Percentiles rank a stretch among this genome's conserved stretches.
These are phyloP conservation scores for Pavo muticus DNA, from an alignment of 2,113 vertebrate genomes.

Conservation along the genomic window DNA sequence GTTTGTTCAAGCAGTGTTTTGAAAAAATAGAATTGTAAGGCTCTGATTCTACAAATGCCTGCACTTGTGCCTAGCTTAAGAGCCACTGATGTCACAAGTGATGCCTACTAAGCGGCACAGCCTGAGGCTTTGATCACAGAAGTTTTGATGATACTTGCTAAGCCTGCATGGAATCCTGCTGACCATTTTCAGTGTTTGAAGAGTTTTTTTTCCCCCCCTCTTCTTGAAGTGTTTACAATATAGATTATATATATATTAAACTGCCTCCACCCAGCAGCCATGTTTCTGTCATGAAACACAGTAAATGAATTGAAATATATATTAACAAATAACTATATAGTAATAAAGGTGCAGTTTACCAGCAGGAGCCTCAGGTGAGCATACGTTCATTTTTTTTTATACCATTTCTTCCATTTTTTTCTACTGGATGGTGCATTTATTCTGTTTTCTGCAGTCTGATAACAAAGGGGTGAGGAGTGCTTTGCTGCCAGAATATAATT, in stretches of 20 bases:
- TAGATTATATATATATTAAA: not conserved
- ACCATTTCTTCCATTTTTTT: not conserved
- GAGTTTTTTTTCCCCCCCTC: not conserved
- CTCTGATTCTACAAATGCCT: not conserved
- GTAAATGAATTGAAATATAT: fast-evolving
- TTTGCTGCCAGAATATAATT: not conserved
- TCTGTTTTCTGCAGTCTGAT: not conserved
- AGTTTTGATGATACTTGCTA: not conserved
- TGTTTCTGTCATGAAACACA: not conserved
- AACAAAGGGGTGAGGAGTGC: not conserved
- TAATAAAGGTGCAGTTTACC: not conserved
- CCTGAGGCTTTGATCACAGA: not conserved
- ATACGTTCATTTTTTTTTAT: not conserved
- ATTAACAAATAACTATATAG: not conserved
- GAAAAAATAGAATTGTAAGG: not conserved
- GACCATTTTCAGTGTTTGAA: not conserved
- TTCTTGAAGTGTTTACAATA: no score
- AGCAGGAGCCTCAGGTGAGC: not conserved
- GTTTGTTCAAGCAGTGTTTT: not conserved
- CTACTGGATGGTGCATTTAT: not conserved
- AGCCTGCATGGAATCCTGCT: not conserved
- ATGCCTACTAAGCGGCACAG: not conserved
- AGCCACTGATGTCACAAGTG: not conserved
- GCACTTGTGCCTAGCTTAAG: not conserved
- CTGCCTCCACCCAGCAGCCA: not conserved